Base-by-base conservation (phyloP, 2,888 invertebrate genomes). In the Stenoptilia bipunctidactyla region DNA sequence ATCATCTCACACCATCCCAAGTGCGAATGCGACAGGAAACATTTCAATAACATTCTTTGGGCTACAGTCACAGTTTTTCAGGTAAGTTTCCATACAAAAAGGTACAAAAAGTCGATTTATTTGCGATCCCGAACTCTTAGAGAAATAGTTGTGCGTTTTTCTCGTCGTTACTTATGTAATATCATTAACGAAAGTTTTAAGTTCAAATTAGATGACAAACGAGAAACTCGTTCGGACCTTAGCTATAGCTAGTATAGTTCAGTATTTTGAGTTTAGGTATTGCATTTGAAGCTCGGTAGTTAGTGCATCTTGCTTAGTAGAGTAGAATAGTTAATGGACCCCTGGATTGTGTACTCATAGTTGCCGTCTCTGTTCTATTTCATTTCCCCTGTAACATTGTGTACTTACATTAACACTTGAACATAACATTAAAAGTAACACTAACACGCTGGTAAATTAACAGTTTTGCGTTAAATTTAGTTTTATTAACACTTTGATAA, bases 1-100 rank as follows among this genome's bases (percentile, higher is more conserved):
- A 93, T 94, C 85, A 88, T 92, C 77, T 91, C 92, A 77, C 91
- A 91, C 80, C 92, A 92, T 86, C 91, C 92, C 75, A 88, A 90
- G 85, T 97, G 97, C 87, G 91, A 93, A 85, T 97, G 97, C 88
- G 96, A 96, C 90, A 90, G 97, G 85, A 97, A 96, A 88, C 96
- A 97, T 89, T 97, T 96, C 92, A 96, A 97, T 92, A 94, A 94
- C 89, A 92, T 97, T 88, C 90, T 97, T 66, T 96, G 96, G 94
- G 96, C 97, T 60, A 94, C 96, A 61, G 94, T 97, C 85, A 97
- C 97, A 74, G 97, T 97, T 52, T 97, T 97, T 79, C 96, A 96
- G 95, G 96, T 96, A 90, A 90, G 92, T 75, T 56, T 61, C 58
- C 60, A 57, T 61, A 61, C 58, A 83, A 60, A 65, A 68, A 62